These are phyloP conservation scores for Sciurus carolinensis DNA, from an alignment of 2,797 vertebrate species.

Conservation along the genomic window DNA sequence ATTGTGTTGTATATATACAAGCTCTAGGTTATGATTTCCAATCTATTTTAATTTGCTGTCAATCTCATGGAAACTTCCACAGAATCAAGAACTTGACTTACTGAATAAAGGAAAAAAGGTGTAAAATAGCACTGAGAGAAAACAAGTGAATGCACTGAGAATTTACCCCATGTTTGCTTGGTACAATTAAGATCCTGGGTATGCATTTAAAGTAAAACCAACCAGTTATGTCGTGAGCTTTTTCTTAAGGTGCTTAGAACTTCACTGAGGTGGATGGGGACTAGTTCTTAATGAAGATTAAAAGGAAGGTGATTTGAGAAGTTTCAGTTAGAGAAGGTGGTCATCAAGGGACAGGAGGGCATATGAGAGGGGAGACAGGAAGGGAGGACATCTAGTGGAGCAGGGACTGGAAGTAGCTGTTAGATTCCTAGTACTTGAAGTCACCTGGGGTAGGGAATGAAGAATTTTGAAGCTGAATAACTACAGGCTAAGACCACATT, in stretches of 20 bases:
- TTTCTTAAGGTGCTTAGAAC: background rate
- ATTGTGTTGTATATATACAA: background rate
- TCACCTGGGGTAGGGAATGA: background rate
- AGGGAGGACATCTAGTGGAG: background rate
- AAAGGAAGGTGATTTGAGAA: background rate
- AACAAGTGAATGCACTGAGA: background rate
- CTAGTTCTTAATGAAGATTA: background rate
- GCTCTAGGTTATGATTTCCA: background rate
- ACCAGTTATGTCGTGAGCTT: background rate
- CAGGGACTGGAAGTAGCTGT: background rate
- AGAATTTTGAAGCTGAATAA: background rate
- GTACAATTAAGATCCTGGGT: background rate
- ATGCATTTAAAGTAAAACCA: background rate
- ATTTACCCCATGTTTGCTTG: background rate
- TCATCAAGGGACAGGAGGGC: background rate
- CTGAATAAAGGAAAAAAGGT: background rate
- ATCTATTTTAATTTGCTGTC: background rate
- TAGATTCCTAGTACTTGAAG: background rate
- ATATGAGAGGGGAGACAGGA: background rate
- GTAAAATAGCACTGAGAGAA: background rate
- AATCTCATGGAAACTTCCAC: background rate
- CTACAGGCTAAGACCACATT: conserved; percentile 22
- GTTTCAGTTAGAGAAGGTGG: background rate
- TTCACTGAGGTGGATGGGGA: background rate
- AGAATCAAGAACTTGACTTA: background rate